Evolutionary conservation across 2,113 vertebrate species (phyloP).

Genomic region (Apeltes quadracus): DNA sequence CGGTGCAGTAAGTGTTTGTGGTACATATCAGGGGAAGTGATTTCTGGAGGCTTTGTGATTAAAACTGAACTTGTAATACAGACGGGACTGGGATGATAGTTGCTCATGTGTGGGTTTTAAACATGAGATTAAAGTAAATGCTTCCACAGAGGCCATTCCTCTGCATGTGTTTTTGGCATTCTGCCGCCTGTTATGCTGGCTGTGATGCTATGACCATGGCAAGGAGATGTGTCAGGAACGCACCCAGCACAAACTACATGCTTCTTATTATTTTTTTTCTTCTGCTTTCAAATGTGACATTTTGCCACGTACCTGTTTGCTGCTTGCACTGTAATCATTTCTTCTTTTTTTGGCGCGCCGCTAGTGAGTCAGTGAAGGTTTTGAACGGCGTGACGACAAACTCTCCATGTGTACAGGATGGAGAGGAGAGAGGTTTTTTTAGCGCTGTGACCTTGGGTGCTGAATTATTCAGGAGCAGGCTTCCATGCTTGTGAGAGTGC

Average conservation of each 20-base stretch:
- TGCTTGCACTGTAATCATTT: background rate
- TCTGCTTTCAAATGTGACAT: background rate
- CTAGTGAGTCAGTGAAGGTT: constrained; percentile 25
- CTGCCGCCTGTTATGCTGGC: background rate
- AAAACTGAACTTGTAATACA: constrained; percentile 30
- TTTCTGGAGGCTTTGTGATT: constrained; percentile 27
- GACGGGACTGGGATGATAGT: constrained; percentile 13
- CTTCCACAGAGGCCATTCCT: constrained; percentile 27
- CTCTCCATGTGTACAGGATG: constrained; percentile 18
- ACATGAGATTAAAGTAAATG: constrained; percentile 27
- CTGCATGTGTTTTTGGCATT: constrained; percentile 27
- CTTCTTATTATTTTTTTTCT: background rate
- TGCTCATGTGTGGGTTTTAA: constrained; percentile 7
- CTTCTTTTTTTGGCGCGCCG: background rate
- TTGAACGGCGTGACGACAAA: constrained; percentile 62
- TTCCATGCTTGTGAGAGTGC: constrained; percentile 66
- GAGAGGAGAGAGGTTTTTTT: constrained; percentile 47
- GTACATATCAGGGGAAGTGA: background rate
- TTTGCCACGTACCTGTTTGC: background rate
- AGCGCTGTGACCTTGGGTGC: constrained; percentile 70
- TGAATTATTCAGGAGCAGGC: constrained; percentile 73
- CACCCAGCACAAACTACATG: background rate
- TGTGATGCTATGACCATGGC: too few relatives aligned
- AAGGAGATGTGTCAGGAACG: background rate
- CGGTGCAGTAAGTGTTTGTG: background rate